Conservation (phyloP, 2,113 vertebrate genomes). For the Hirundichthys speculiger region DNA sequence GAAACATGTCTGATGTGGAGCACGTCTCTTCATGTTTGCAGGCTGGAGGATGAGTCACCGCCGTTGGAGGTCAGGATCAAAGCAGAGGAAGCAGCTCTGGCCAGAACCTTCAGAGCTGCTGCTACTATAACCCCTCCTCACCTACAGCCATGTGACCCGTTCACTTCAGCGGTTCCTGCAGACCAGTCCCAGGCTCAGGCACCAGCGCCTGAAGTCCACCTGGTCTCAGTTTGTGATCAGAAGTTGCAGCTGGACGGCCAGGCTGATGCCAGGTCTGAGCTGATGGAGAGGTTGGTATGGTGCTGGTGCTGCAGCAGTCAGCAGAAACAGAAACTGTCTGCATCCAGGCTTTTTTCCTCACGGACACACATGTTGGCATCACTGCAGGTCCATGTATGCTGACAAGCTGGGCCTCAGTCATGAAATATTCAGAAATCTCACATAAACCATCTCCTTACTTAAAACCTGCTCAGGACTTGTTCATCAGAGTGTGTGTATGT, state of each 20-base stretch:
- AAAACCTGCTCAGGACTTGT: too few species aligned
- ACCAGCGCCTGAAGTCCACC: not conserved
- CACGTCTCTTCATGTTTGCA: not conserved
- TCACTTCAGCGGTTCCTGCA: not conserved
- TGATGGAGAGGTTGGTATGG: constrained; percentile 25
- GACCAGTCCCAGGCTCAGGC: not conserved
- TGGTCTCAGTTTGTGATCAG: not conserved
- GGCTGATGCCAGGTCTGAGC: not conserved
- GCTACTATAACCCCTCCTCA: not conserved
- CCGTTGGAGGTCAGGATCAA: constrained; percentile 20
- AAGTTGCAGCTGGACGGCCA: not conserved
- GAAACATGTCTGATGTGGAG: not conserved
- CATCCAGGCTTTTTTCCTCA: too few species aligned
- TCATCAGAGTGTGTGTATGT: too few species aligned
- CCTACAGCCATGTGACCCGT: not conserved
- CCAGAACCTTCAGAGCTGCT: constrained; percentile 1
- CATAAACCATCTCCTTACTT: too few species aligned
- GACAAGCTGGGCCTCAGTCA: too few species aligned
- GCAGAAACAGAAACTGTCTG: too few species aligned
- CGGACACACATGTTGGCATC: too few species aligned
- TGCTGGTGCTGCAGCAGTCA: too few species aligned
- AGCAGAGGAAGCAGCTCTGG: constrained; percentile 19
- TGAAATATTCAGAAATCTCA: too few species aligned
- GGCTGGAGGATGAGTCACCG: not conserved
- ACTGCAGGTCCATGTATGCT: too few species aligned